A percentile compares a stretch with the other conserved stretches of the same genome.
Conservation (phyloP, 2,797 vertebrate genomes). For the Neopelma chrysocephalum region DNA sequence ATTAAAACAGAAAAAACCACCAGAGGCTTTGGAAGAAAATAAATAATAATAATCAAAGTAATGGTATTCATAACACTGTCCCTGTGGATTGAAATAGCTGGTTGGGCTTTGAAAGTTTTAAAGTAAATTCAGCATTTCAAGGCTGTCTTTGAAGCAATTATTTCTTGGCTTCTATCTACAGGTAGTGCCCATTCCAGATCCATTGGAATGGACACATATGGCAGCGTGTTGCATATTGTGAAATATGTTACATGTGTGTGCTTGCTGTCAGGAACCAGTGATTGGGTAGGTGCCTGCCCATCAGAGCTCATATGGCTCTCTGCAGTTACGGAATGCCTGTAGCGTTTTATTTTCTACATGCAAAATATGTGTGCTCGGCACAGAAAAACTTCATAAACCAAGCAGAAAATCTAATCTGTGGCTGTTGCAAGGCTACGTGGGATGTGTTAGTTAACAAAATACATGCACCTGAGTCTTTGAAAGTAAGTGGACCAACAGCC, state of each 20-base stretch:
- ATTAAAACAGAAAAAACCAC: background rate
- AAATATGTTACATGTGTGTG: background rate
- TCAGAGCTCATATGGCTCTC: background rate
- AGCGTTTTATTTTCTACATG: background rate
- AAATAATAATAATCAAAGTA: background rate
- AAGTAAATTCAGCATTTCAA: background rate
- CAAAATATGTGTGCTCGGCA: background rate
- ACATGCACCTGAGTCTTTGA: fast-evolving
- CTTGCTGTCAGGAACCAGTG: background rate
- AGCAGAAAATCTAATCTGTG: background rate
- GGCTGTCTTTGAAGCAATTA: background rate
- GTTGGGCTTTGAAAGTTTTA: background rate
- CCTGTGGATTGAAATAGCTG: background rate
- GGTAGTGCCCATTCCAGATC: background rate
- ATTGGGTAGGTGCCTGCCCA: background rate
- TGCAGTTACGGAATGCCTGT: background rate
- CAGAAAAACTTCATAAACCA: background rate
- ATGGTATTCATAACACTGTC: background rate
- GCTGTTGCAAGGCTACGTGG: background rate
- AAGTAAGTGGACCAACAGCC: background rate
- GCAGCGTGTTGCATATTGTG: background rate
- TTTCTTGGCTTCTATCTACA: background rate
- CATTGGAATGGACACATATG: background rate
- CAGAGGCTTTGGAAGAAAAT: background rate
- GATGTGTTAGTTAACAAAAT: background rate